These are phyloP conservation scores for Anthopleura xanthogrammica DNA, from an alignment of 92 coral and sea anemone genomes.

Conservation along the genomic window DNA sequence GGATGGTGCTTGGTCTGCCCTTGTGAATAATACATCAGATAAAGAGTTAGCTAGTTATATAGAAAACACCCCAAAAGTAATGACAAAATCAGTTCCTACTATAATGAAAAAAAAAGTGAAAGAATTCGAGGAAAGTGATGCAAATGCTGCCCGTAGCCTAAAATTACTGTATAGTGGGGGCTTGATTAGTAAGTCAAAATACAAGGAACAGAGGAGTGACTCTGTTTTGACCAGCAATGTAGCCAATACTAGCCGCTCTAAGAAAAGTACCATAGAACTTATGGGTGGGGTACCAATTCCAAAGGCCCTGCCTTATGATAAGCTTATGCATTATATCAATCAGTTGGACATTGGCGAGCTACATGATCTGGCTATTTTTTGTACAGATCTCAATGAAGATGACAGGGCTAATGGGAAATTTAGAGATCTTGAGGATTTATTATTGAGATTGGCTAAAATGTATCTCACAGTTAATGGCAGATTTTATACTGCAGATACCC, in stretches of 20 bases:
- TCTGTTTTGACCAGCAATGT: slow-evolving; percentile 11
- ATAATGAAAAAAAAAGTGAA: too few species aligned
- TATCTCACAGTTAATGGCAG: slow-evolving; percentile 31
- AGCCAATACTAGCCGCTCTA: neutral
- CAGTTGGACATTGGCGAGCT: slow-evolving; percentile 24
- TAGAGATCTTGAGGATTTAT: slow-evolving; percentile 41
- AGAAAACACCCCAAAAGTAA: too few species aligned
- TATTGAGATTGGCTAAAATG: slow-evolving; percentile 48
- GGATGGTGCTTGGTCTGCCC: too few species aligned
- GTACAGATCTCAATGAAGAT: neutral
- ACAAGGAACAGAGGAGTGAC: slow-evolving; percentile 38
- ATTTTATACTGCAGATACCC: neutral
- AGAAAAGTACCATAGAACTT: neutral
- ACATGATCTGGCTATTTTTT: slow-evolving; percentile 38
- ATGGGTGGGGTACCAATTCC: slow-evolving; percentile 40
- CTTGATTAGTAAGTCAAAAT: slow-evolving; percentile 40
- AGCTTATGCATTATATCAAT: slow-evolving; percentile 29
- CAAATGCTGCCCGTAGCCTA: slow-evolving; percentile 37
- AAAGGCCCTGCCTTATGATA: slow-evolving; percentile 54
- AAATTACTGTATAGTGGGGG: slow-evolving; percentile 45
- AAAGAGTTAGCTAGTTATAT: too few species aligned
- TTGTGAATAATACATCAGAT: too few species aligned
- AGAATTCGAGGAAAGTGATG: slow-evolving; percentile 34
- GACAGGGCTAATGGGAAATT: slow-evolving; percentile 38
- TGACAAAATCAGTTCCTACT: too few species aligned